Base-by-base conservation (phyloP, 92 coral and sea anemone genomes). In the Siderastrea radians region DNA sequence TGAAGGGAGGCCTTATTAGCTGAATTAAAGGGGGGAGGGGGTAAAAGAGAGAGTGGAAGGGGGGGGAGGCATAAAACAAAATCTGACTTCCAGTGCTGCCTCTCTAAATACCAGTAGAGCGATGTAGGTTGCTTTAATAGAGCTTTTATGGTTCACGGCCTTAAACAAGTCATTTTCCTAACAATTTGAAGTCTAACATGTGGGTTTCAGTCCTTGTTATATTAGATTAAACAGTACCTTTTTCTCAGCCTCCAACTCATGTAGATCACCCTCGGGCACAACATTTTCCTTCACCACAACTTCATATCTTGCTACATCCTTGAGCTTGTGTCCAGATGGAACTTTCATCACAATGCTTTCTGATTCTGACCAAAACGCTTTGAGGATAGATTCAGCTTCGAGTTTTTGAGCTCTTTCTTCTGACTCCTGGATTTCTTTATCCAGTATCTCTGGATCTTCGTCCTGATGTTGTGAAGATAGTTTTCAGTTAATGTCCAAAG, bases 281-380 rank as follows among this genome's bases (percentile, higher is more conserved):
- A 76, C 70, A 46, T 86, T 92, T 84, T 97, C 98, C 75, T 85
- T 90, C 44, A 97, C 92, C 13, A 45, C 55, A 48, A 95, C 99
- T 77, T 94, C 95, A 81, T 94, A 97, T 90, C 90, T 92, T 46
- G 98, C 99, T 9, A 95, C 92, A 72, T 97, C 99, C 77, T 97
- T 97, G 2, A 97, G 91, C 87, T 90, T 97, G 92, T 95, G 97
- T 0, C 99, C 99, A 1, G 96, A 95, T 3, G 95, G 96, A 3
- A 96, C 99, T 61, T 91, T 90, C 55, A 89, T 77, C 4, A 97
- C 95, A 26, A 95, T 46, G 77, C 61, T 94, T 19, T 90, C 96
- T 52, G 99, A 92, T 61, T 97, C 99, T 57, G 71, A 90, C 94
- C 96, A 92, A 90, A 97, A 97, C 17, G 89, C 78, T 5, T 88